Base-by-base conservation (phyloP, 2,113 vertebrate genomes). In the Anguilla japonica region DNA sequence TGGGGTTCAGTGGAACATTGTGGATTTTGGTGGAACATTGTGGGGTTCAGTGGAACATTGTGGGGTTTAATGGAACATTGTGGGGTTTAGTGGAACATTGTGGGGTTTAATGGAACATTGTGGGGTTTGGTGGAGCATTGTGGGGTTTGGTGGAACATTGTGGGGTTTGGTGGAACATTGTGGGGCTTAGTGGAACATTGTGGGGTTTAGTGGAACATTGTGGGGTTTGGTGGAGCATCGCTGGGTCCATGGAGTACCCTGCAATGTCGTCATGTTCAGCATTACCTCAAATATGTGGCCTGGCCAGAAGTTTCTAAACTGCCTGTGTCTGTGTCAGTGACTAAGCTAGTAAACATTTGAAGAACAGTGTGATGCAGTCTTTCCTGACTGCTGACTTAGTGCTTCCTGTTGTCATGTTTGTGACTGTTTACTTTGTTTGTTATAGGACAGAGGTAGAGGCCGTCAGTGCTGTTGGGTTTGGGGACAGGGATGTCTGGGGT, bases 341-440 rank as follows among this genome's bases (percentile, higher is more conserved):
- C 85, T 67, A 86, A 43, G 40, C 56, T 46, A 63, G 39, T 81
- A 26, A 41, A 46, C 85, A 46, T 82, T 71, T 80, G 5, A 26
- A 40, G 39, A 22, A 82, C 60, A 81, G 79, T 43, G 57, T 60
- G 41, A 29, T n/a, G 3, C 15, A 50, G 63, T 43, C 15, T 78
- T 41, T 75, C 50, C 26, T 75, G n/a, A 75, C 8, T 34, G 7
- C 71, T n/a, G 71, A 75, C n/a, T 9, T 75, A 34, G 11, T 75
- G 71, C 71, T 34, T 75, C 71, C 71, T 34, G 71, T 75, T 75
- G 71, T 75, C n/a, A 34, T 34, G 26, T 34, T 29, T 34, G 26
- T 2, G 29, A n/a, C 26, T 34, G 26, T 75, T 75, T 75, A 26
- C 60, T 67, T 67, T 67, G 60, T 34, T 75, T 75, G 4, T n/a